Conservation (phyloP, 2,888 invertebrate species). For the Eristalis pertinax region DNA sequence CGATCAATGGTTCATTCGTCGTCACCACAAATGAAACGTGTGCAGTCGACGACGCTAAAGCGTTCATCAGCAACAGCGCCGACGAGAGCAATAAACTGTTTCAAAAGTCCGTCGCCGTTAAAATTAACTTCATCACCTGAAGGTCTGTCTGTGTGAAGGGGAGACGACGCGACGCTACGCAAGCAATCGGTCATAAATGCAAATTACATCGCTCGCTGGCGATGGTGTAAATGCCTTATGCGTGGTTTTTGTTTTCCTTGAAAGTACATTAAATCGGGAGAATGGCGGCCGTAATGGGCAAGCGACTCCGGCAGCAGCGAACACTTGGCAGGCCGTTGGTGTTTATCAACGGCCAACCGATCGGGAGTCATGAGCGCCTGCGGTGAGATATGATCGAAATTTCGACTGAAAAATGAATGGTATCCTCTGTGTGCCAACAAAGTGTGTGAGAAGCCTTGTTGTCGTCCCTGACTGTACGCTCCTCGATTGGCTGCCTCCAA, state of each 20-base stretch:
- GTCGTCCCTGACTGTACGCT: no score
- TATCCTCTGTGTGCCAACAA: not conserved
- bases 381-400: not conserved
- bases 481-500: no score
- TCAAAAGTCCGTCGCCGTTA: constrained; percentile 26
- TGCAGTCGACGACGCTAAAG: constrained; percentile 44
- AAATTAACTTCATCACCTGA: constrained; percentile 60
- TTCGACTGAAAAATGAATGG: not conserved
- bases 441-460: not conserved
- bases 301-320: no score
- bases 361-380: not conserved
- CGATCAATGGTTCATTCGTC: constrained; percentile 59
- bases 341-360: not conserved
- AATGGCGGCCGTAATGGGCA: not conserved
- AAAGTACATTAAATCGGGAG: not conserved
- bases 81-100: constrained; percentile 1
- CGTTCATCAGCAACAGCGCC: constrained; percentile 37
- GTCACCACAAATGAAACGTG: constrained; percentile 33
- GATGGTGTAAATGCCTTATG: constrained; percentile 13
- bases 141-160: not conserved
- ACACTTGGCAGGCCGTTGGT: not conserved
- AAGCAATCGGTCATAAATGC: constrained; percentile 67
- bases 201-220: constrained; percentile 33
- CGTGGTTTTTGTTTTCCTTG: not conserved
- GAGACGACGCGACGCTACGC: not conserved